phyloP scores from a whole-genome alignment of 2,888 invertebrate genomes.

The Drosophila longiperda region DNA sequence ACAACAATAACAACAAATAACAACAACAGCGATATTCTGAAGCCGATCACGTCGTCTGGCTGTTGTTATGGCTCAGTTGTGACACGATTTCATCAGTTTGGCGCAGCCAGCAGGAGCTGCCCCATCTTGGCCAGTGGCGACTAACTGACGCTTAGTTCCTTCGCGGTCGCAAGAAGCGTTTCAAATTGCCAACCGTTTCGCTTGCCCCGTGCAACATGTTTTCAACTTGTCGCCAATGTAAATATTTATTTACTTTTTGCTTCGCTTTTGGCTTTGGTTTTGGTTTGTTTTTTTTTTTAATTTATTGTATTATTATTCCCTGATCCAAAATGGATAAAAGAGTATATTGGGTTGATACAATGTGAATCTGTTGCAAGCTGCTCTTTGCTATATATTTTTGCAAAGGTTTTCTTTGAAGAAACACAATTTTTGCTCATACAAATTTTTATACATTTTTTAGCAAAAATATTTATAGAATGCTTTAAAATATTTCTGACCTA shows the following conservation, averaged over 20 bases:
- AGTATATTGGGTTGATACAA: neutral
- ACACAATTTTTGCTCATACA: neutral
- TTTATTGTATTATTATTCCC: conserved; percentile 3
- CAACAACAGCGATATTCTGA: conserved; percentile 49
- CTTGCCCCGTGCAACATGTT: conserved; percentile 62
- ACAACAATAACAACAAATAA: conserved; percentile 8
- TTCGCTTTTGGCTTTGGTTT: conserved; percentile 5
- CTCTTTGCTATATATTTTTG: neutral
- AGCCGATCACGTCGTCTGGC: conserved; percentile 74
- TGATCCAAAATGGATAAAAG: neutral
- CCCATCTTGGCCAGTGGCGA: conserved; percentile 50
- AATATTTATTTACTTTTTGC: conserved; percentile 16
- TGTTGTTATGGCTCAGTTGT: conserved; percentile 60
- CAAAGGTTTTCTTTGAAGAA: too few species aligned
- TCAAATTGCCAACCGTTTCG: conserved; percentile 68
- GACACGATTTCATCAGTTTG: conserved; percentile 78
- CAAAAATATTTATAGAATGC: neutral
- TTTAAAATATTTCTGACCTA: neutral
- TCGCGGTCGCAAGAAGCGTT: conserved; percentile 36
- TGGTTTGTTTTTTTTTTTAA: neutral
- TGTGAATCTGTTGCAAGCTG: neutral
- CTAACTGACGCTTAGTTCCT: conserved; percentile 63
- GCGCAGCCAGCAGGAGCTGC: conserved; percentile 4
- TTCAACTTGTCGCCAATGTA: conserved; percentile 29
- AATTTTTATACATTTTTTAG: neutral